Evolutionary conservation across 2,797 vertebrate species (phyloP).

Genomic region (Halcyon smyrnensis): DNA sequence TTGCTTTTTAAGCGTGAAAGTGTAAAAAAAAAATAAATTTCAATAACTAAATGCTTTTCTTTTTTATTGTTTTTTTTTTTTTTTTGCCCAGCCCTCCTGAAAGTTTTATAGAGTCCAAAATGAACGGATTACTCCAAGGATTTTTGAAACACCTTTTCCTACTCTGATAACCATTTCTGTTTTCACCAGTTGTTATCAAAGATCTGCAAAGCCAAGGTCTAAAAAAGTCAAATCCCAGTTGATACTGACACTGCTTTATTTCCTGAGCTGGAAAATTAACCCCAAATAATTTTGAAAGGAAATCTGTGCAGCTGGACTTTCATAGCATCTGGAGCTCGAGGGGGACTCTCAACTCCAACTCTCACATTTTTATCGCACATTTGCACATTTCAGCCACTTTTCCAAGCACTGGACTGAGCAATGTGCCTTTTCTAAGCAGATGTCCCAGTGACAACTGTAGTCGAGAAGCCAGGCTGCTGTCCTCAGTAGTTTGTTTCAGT

Average conservation of each 20-base stretch:
- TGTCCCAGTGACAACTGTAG: neutral
- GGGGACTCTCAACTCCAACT: neutral
- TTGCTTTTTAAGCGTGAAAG: slow-evolving; percentile 32
- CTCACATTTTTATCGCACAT: neutral
- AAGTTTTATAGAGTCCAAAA: neutral
- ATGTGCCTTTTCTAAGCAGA: neutral
- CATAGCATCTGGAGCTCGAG: neutral
- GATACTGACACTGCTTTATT: neutral
- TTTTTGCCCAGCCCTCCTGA: neutral
- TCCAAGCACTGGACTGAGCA: rapidly evolving
- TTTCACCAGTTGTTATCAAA: neutral
- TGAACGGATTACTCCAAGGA: neutral
- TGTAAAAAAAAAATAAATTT: neutral
- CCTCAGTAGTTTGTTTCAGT: neutral
- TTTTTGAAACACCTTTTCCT: neutral
- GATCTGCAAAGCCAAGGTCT: neutral
- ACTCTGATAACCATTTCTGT: neutral
- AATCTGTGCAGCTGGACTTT: neutral
- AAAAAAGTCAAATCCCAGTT: neutral
- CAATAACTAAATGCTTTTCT: neutral
- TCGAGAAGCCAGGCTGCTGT: neutral
- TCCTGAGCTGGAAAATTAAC: neutral
- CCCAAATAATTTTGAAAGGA: neutral
- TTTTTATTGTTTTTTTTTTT: neutral
- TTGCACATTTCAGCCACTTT: neutral